These are phyloP conservation scores for Syndactyla subalaris DNA, from an alignment of 2,797 vertebrate species.

Conservation along the genomic window DNA sequence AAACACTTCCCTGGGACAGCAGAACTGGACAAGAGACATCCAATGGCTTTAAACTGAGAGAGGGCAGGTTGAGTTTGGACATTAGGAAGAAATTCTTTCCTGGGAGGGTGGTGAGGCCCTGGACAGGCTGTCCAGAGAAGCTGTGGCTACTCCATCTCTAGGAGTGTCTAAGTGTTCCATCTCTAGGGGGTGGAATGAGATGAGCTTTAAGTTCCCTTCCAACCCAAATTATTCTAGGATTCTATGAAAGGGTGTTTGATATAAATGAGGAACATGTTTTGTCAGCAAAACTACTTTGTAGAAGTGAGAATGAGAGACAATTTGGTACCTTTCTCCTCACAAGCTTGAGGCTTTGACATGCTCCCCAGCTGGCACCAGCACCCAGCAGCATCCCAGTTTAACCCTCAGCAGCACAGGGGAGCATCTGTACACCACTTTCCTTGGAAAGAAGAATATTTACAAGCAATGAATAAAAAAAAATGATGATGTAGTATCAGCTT, in stretches of 20 bases:
- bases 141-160: neutral
- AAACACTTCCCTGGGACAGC: neutral
- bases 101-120: fast-evolving
- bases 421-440: fast-evolving
- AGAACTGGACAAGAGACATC: neutral
- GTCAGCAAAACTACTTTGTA: neutral
- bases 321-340: neutral
- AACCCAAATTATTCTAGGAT: neutral
- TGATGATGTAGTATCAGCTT: neutral
- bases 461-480: neutral
- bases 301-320: neutral
- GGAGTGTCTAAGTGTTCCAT: neutral
- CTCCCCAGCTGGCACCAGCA: neutral
- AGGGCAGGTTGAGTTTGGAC: neutral
- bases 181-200: fast-evolving
- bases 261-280: fast-evolving
- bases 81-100: neutral
- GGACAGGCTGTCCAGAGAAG: neutral
- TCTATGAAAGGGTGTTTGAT: neutral
- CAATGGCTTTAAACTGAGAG: neutral
- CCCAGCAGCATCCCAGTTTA: neutral
- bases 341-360: neutral
- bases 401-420: neutral
- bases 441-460: neutral
- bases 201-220: neutral